phyloP scores from a whole-genome alignment of 2,113 vertebrate genomes.

The Cnemophilus loriae region DNA sequence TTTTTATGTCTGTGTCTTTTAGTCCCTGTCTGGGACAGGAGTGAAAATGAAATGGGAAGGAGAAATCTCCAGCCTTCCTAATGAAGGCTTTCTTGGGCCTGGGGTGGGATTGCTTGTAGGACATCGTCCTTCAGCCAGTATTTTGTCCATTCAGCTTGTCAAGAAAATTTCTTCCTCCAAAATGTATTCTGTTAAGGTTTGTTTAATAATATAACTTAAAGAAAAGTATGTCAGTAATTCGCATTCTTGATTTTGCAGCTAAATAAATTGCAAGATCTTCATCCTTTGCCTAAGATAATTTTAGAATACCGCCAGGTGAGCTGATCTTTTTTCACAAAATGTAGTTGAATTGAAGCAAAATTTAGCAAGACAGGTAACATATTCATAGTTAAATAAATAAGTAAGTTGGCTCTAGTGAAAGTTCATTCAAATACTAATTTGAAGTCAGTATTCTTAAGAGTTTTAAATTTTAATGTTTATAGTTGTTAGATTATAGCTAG shows the following conservation, averaged over 20 bases:
- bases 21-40: neutral
- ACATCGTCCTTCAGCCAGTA: neutral
- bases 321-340: neutral
- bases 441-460: neutral
- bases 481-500: neutral
- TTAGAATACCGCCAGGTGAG: slow-evolving; percentile 88
- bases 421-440: neutral
- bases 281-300: slow-evolving; percentile 89
- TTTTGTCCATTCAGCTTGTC: neutral
- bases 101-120: neutral
- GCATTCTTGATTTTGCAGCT: slow-evolving; percentile 70
- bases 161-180: neutral
- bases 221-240: neutral
- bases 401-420: neutral
- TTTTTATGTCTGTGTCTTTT: neutral
- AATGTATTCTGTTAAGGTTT: neutral
- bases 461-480: neutral
- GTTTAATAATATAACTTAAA: neutral
- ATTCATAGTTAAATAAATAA: neutral
- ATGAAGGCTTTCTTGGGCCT: neutral
- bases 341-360: neutral
- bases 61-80: neutral
- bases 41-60: neutral
- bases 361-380: neutral
- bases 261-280: slow-evolving; percentile 82